These are phyloP conservation scores for Acleris emargana DNA, from an alignment of 2,888 invertebrate genomes.

Conservation along the genomic window DNA sequence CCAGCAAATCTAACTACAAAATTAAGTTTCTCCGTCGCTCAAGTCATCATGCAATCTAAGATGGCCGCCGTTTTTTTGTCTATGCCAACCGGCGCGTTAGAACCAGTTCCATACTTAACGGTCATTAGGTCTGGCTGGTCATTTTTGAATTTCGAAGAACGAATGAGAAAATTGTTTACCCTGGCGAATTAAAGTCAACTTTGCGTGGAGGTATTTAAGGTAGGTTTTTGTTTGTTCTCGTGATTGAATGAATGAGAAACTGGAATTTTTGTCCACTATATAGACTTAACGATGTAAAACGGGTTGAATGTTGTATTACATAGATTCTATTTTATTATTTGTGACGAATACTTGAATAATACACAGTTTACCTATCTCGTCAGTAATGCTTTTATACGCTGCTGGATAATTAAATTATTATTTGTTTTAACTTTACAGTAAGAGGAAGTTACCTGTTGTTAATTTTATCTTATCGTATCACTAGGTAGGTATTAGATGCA, in stretches of 20 bases:
- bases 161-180: conserved; percentile 42
- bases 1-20: conserved; percentile 31
- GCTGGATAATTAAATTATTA: too few relatives aligned
- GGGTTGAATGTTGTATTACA: background rate
- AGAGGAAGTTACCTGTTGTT: too few relatives aligned
- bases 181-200: conserved; percentile 40
- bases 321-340: too few relatives aligned
- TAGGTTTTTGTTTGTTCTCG: conserved; percentile 20
- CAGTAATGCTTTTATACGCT: too few relatives aligned
- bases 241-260: conserved; percentile 21
- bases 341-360: too few relatives aligned
- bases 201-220: conserved; percentile 41
- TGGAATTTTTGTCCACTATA: conserved; percentile 23
- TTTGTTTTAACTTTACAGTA: too few relatives aligned
- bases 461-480: too few relatives aligned
- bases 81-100: conserved; percentile 64
- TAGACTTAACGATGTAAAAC: background rate
- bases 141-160: conserved; percentile 60
- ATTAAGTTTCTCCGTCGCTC: conserved; percentile 32
- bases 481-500: background rate
- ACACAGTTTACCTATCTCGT: too few relatives aligned
- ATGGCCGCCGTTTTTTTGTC: conserved; percentile 70
- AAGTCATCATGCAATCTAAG: conserved; percentile 62
- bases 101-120: conserved; percentile 73
- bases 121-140: conserved; percentile 71